Evolutionary conservation across 2,113 vertebrate genomes (phyloP), one percentile per base, ranked within the genome.

Genomic region (Motacilla tschutschensis): DNA sequence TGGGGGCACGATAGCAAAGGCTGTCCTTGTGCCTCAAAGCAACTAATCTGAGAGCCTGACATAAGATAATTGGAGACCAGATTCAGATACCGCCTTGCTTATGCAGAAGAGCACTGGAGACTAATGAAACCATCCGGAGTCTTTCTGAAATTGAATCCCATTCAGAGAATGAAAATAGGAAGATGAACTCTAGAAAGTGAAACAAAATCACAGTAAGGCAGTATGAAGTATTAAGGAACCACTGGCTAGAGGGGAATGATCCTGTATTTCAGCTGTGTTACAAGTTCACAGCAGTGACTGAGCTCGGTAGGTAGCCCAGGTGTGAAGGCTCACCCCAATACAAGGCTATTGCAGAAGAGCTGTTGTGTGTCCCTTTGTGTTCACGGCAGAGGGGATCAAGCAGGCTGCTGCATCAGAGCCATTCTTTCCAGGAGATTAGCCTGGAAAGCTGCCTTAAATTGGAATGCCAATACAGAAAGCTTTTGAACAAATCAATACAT

Each of bases 401-500:
- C 16, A 67, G 58, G 36, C 44, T 91, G 48, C 83, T 54, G 19
- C 26, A 33, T 77, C 57, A 71, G 51, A 89, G 73, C 57, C 15
- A 2, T 85, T 89, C 47, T 92, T 87, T 87, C 79, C 83, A 72
- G 66, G 51, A 79, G 69, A 80, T 85, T 85, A 92, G 70, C 70
- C 44, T 24, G 33, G 44, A 83, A 87, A 91, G 77, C 80, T 78
- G 70, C 66, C 77, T 80, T 85, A 89, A 91, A 89, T 83, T 91
- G 73, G 53, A 92, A 94, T 85, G 94, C 70, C 80, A 74, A 85
- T 94, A 78, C 53, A 60, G 57, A 89, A 88, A 80, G 88, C 86
- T 87, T 94, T 88, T 92, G 86, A 92, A 60, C 36, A 85, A 67
- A 80, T 94, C 91, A 71, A 85, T 94, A 64, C n/a, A 63, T 63